Conservation (phyloP, 2,113 vertebrate species). For the Megaceryle torquata region DNA sequence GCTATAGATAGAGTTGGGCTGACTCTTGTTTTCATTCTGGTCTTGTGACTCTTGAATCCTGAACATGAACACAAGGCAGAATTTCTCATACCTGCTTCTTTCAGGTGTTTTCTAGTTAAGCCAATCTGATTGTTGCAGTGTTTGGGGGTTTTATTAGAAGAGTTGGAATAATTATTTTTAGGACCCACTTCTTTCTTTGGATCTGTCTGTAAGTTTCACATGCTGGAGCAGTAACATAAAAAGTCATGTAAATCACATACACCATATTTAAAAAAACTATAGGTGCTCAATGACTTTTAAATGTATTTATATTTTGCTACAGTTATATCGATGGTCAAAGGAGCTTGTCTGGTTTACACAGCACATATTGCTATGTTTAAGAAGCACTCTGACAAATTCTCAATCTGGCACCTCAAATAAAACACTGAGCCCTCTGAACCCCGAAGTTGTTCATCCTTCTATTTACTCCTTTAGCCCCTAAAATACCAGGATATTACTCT, state of each 20-base stretch:
- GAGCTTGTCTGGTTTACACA: slow-evolving; percentile 10
- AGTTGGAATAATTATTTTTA: not conserved
- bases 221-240: not conserved
- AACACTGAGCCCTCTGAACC: slow-evolving; percentile 19
- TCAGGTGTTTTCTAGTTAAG: not conserved
- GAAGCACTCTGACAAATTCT: not conserved
- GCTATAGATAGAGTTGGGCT: not conserved
- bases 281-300: not conserved
- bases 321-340: not conserved
- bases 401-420: not conserved
- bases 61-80: not conserved
- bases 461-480: not conserved
- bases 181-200: not conserved
- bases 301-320: not conserved
- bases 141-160: not conserved
- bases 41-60: not conserved
- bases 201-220: not conserved
- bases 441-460: not conserved
- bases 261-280: not conserved
- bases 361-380: slow-evolving; percentile 18
- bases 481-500: not conserved
- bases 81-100: not conserved
- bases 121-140: accelerated
- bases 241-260: not conserved
- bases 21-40: not conserved